Conservation (phyloP, 2,888 invertebrate genomes). For the Campoplex capitator region DNA sequence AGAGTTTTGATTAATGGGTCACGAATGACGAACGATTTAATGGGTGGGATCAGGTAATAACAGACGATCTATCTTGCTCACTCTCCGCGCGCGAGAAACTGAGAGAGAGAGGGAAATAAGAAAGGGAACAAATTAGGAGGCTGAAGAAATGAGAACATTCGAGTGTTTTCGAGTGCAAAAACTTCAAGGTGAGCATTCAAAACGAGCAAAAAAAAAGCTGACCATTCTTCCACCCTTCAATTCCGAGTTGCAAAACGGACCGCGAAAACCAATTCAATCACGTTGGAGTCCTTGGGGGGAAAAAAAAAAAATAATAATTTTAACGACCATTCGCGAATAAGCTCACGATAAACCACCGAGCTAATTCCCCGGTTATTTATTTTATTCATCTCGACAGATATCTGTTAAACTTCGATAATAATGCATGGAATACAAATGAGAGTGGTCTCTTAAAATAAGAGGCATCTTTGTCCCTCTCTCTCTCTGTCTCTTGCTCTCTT, state of each 20-base stretch:
- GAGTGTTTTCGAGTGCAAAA: not conserved
- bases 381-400: not conserved
- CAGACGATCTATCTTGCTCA: constrained; percentile 64
- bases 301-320: not conserved
- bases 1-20: constrained; percentile 78
- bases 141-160: not conserved
- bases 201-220: not conserved
- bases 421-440: not conserved
- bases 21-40: constrained; percentile 80
- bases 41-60: constrained; percentile 75
- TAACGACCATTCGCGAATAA: not conserved
- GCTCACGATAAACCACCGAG: not conserved
- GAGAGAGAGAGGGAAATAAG: not conserved
- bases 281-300: not conserved
- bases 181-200: not conserved
- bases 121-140: not conserved
- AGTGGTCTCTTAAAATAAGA: constrained; percentile 9
- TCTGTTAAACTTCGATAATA: not conserved
- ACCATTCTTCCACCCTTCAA: not conserved
- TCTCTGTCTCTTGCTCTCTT: not conserved
- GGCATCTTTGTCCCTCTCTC: not conserved
- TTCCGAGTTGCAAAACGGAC: not conserved
- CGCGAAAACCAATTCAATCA: not conserved
- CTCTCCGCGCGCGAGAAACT: constrained; percentile 27
- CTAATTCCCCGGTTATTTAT: not conserved